Base-by-base conservation (phyloP, 2,888 invertebrate species). In the Melangyna quadrimaculata region DNA sequence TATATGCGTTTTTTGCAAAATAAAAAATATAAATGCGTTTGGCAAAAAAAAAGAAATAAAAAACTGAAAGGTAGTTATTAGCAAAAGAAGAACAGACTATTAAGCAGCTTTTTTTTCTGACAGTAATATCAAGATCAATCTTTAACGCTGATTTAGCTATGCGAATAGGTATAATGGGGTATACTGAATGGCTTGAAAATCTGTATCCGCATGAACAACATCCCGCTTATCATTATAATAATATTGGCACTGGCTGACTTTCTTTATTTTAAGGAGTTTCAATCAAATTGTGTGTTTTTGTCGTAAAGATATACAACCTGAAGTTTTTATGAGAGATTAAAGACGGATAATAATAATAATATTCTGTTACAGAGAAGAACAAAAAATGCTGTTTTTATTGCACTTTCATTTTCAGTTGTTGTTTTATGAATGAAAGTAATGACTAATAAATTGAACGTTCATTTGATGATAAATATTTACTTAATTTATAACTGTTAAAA, bases 261-360 rank as follows among this genome's bases (percentile, higher is more conserved):
- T 82, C 82, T 73, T 81, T 82, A 77, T 73, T 81, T 81, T 72
- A 72, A 19, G 71, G 67, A 32, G 35, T 72, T 81, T 77, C 75
- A 77, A 72, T 82, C 72, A 77, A 72, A 77, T 32, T 77, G 65
- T 67, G n/a, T n/a, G n/a, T n/a, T n/a, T n/a, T 27, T 77, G 75
- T 77, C 48, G 43, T 71, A 65, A 29, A 71, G 57, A 57, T 35
- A n/a, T n/a, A n/a, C n/a, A 63, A 48, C 63, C 57, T 77, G 65
- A 82, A 55, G 29, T 17, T 67, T 65, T 12, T 37, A 63, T 70
- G 45, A 29, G 22, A 35, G 69, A 75, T 37, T 72, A 48, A 10
- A 67, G 12, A 65, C 22, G 37, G 27, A 65, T 65, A 32, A 24
- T 37, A 22, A 65, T 65, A 32, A 24, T 37, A 22, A 43, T 9